Percentiles rank a stretch among this genome's conserved stretches.
These are phyloP conservation scores for Leucoraja erinaceus DNA, from an alignment of 2,113 vertebrate species.

Conservation along the genomic window DNA sequence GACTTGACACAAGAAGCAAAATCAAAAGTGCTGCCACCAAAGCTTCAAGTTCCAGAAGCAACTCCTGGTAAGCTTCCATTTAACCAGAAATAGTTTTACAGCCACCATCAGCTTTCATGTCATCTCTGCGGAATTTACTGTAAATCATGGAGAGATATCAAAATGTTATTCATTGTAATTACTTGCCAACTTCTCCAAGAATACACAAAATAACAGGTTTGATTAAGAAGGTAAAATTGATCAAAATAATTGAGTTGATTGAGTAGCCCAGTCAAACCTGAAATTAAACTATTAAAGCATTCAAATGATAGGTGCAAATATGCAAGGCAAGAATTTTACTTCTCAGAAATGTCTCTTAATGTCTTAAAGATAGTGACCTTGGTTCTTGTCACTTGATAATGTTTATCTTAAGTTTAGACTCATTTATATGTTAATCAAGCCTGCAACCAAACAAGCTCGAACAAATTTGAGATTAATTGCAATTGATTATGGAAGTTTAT, in stretches of 20 bases:
- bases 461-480: neutral
- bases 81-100: neutral
- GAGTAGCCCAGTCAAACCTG: neutral
- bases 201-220: neutral
- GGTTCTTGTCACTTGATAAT: neutral
- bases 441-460: neutral
- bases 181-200: neutral
- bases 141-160: neutral
- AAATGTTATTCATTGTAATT: neutral
- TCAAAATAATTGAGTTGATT: neutral
- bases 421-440: neutral
- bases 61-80: neutral
- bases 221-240: neutral
- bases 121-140: neutral
- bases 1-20: slow-evolving; percentile 60
- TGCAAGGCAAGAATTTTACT: neutral
- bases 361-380: neutral
- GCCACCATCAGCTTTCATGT: neutral
- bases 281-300: neutral
- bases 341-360: neutral
- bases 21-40: neutral
- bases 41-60: neutral
- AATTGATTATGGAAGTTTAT: neutral
- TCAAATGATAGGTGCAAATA: neutral
- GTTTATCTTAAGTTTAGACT: neutral